Evolutionary conservation across 64 coral and sea anemone species (phyloP), one percentile per base, ranked within the genome.

Genomic region (Anthopleura sola): DNA sequence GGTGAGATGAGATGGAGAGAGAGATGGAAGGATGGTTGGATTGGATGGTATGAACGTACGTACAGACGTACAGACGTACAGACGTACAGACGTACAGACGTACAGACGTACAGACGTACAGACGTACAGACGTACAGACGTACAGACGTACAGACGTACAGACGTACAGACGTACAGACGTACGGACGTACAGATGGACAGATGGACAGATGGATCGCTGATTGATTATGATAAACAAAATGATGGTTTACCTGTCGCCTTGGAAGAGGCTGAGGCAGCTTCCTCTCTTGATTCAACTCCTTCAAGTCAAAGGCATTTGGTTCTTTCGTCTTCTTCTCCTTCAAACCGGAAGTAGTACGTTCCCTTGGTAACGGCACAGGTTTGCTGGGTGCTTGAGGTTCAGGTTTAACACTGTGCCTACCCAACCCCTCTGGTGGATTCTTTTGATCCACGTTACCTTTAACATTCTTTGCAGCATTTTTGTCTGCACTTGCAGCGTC

Each of bases 191-290:
- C 1, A 1, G 50, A 53, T 13, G 50, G 50, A 53, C 0, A 3
- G 58, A 24, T 3, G 58, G 58, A 62, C 3, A 10, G 28, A 71
- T 11, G 66, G 66, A 71, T 9, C 28, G 14, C 32, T 23, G 58
- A 26, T 3, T 26, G n/a, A 23, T 26, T 26, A 26, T 3, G n/a
- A 62, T 62, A 14, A 44, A n/a, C n/a, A n/a, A 48, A 79, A 7
- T 15, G 20, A 48, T 79, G 37, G 19, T 31, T 83, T 56, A 83
- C 82, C 82, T 83, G 82, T 10, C 17, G 44, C 20, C 82, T 24
- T 9, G 82, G 82, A 24, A 83, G 19, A 14, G 82, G 82, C 28
- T 58, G 82, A 24, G 82, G 82, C 49, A 54, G 50, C 49, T 83
- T 53, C 24, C 76, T 38, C 23, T 79, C 76, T 48, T 79, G 36